Evolutionary conservation across 2,113 vertebrate species (phyloP), one percentile per base, ranked within the genome.

Genomic region (Epinephelus lanceolatus): DNA sequence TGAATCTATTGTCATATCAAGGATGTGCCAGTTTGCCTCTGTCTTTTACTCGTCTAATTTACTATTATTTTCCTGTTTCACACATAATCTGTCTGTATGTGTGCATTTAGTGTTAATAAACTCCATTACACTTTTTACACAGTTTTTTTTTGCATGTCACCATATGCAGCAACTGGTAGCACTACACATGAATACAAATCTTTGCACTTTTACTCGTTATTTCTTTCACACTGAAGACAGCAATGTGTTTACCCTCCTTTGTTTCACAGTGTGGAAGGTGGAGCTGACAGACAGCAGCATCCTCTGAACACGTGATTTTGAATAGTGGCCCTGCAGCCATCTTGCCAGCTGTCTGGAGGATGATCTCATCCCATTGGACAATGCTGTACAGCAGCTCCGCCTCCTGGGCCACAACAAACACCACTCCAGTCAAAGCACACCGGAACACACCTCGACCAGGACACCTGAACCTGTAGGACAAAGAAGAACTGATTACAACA

Each of bases 181-280:
- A 30, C 30, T 30, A 30, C 30, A 30, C 30, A 30, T 30, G 30
- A 30, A 30, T 30, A 30, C 30, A 30, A 30, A 30, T 30, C 30
- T 30, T 30, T 30, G 30, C 30, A 30, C 5, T 30, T 30, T 30
- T 5, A 30, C 30, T 30, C 30, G 4, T 30, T 30, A 30, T 30
- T 30, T 30, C 30, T 30, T 30, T 30, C 30, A 30, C 30, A 30
- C 30, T 30, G 30, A 30, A 30, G 30, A n/a, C 25, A 21, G 18
- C n/a, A 8, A 49, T 37, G 11, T 37, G 7, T 4, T 25, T 55
- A 74, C 71, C 71, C 3, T 74, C 33, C 6, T 45, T 25, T 13
- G 53, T 73, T 52, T 85, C 83, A 60, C 77, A 80, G 68, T 86
- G 84, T 23, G 78, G 78, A 21, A 86, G 45, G 30, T 77, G 73